Base-by-base conservation (phyloP, 2,888 invertebrate species). In the Caenorhabditis wallacei region DNA sequence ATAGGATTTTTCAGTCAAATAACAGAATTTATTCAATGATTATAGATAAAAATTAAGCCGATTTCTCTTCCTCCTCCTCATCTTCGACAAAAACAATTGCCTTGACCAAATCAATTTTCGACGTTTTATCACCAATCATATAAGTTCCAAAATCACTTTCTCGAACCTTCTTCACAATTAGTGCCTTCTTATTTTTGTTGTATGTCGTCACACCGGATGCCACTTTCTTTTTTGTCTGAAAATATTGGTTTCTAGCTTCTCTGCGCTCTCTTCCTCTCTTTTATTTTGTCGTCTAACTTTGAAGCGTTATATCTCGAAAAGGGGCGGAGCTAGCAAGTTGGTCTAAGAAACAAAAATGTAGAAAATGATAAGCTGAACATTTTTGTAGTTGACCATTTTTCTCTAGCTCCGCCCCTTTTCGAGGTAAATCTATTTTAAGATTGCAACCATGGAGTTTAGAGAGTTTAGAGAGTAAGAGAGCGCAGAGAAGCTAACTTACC, bases 191-290 rank as follows among this genome's bases (percentile, higher is more conserved):
- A 20, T 57, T 57, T 20, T 57, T 57, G 37, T 57, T 57, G 20
- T 57, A 57, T 8, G 57, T 37, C 1, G 57, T 57, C 10, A 30
- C 37, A 10, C 57, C 57, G 11, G 53, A 68, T n/a, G 68, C 1
- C 2, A 54, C 20, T 3, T 54, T 54, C n/a, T 68, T 68, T 24
- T 68, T 68, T 18, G 35, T 68, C 68, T 53, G 22, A 57, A 57
- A 57, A 20, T 37, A 7, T 35, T 10, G 10, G 13, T 43, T 2
- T 43, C 43, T 43, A 2, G 10, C 13, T 43, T 43, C 43, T 43
- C 43, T 43, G 35, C 43, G 10, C 43, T 43, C 43, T 43, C n/a
- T n/a, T n/a, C n/a, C n/a, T n/a, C n/a, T 10, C 10, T 10, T 37
- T 10, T 37, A 4, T 37, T 10, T 37, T 10, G 37, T 10, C 4